A percentile compares a stretch with the other conserved stretches of the same genome.
Conservation (phyloP, 2,888 invertebrate genomes). For the Ptilodon capucinus region DNA sequence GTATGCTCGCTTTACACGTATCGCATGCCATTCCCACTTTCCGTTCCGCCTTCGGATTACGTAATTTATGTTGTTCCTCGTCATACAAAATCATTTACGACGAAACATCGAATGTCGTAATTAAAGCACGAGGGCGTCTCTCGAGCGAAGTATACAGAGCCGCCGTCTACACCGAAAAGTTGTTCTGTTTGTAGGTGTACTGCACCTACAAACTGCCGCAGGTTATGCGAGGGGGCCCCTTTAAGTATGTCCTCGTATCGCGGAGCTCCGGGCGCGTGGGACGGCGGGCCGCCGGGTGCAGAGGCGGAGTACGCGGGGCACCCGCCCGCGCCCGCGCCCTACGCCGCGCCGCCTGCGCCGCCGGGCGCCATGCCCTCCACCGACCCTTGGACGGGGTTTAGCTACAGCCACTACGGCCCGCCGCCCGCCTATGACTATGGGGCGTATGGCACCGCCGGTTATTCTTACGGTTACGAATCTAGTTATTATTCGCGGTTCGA, state of each 20-base stretch:
- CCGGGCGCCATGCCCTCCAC: constrained; percentile 55
- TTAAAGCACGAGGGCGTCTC: constrained; percentile 55
- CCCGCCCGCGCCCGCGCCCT: constrained; percentile 53
- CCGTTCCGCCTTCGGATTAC: constrained; percentile 64
- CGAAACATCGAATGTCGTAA: constrained; percentile 56
- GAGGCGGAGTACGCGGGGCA: constrained; percentile 75
- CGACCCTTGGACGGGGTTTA: constrained; percentile 75
- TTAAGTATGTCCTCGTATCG: constrained; percentile 77
- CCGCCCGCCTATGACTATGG: constrained; percentile 63
- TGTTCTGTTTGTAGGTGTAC: constrained; percentile 87
- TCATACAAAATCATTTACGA: constrained; percentile 61
- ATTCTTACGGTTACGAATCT: constrained; percentile 61
- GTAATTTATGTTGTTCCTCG: constrained; percentile 75
- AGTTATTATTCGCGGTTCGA: constrained; percentile 53
- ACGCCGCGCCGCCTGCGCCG: constrained; percentile 44
- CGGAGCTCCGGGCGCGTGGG: constrained; percentile 73
- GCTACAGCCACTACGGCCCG: constrained; percentile 67
- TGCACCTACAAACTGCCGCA: constrained; percentile 83
- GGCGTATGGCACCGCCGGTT: constrained; percentile 51
- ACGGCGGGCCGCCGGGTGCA: constrained; percentile 80
- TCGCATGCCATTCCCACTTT: constrained; percentile 52
- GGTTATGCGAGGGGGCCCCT: constrained; percentile 76
- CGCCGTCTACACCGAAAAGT: constrained; percentile 85
- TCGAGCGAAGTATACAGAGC: constrained; percentile 66
- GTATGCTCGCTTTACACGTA: constrained; percentile 44